Conservation (phyloP, 2,888 invertebrate genomes). For the Hololepta plana region DNA sequence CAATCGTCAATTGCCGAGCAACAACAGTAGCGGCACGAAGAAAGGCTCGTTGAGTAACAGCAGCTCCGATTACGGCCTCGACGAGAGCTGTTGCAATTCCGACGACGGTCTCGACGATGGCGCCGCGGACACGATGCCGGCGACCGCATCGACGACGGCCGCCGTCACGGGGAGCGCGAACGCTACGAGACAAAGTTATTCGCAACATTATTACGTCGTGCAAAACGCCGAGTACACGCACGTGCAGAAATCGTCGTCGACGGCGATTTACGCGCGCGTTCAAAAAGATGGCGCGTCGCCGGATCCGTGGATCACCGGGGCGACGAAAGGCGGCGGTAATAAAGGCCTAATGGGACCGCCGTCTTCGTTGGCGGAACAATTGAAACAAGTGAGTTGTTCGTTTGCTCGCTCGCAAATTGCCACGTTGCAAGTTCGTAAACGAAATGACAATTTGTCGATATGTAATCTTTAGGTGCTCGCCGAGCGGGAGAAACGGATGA, state of each 20-base stretch:
- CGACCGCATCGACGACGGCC: slow-evolving; percentile 22
- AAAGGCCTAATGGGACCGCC: slow-evolving; percentile 43
- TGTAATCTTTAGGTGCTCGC: slow-evolving; percentile 46
- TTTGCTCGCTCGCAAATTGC: neutral
- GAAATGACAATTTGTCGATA: no score
- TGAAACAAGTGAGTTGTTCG: slow-evolving; percentile 53
- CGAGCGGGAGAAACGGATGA: slow-evolving; percentile 60
- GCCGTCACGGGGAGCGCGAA: no score
- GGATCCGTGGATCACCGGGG: slow-evolving; percentile 22
- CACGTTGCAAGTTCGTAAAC: slow-evolving; percentile 1
- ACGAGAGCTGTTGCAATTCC: slow-evolving; percentile 52
- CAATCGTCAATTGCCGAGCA: slow-evolving; percentile 48
- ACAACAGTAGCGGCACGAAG: no score
- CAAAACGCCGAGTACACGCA: slow-evolving; percentile 11
- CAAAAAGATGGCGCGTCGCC: slow-evolving; percentile 31
- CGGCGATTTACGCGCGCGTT: slow-evolving; percentile 31
- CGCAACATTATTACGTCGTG: slow-evolving; percentile 8
- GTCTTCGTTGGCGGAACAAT: slow-evolving; percentile 66
- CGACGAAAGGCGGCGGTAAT: slow-evolving; percentile 15
- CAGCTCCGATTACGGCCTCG: slow-evolving; percentile 54
- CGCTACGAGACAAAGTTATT: slow-evolving; percentile 11
- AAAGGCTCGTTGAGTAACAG: slow-evolving; percentile 37
- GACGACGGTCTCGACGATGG: slow-evolving; percentile 29
- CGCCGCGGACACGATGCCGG: slow-evolving; percentile 10
- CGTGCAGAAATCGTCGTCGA: slow-evolving; percentile 12